Percentiles rank a stretch among this genome's conserved stretches.
Evolutionary conservation across 2,113 vertebrate genomes (phyloP).

Genomic region (Echinops telfairi): DNA sequence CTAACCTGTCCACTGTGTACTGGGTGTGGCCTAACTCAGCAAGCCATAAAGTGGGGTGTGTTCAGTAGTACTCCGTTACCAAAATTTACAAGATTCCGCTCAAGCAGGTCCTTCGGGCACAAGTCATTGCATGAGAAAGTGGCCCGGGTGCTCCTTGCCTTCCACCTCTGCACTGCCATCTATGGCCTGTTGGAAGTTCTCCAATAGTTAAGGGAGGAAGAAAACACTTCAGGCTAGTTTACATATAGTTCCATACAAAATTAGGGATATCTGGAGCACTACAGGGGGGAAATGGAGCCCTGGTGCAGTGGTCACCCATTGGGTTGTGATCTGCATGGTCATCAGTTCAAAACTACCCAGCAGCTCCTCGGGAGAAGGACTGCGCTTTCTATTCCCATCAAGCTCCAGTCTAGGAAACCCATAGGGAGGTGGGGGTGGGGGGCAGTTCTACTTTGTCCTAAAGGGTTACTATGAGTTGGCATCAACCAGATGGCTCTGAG

Average conservation of each 20-base stretch:
- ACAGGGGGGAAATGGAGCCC: background rate
- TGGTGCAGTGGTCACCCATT: too few relatives aligned
- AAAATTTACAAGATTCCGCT: background rate
- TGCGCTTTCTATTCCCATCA: too few relatives aligned
- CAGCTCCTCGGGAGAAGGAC: too few relatives aligned
- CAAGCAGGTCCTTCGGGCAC: background rate
- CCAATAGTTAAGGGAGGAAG: background rate
- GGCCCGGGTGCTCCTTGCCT: background rate
- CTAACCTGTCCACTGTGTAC: background rate
- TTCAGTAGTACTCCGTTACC: background rate
- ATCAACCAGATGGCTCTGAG: too few relatives aligned
- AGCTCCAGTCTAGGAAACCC: too few relatives aligned
- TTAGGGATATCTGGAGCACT: background rate
- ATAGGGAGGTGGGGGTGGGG: too few relatives aligned
- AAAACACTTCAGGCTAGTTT: background rate
- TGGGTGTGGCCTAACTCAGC: background rate
- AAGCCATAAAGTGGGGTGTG: background rate
- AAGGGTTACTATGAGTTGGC: too few relatives aligned
- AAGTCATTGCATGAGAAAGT: background rate
- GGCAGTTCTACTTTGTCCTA: too few relatives aligned
- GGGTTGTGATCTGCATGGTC: too few relatives aligned
- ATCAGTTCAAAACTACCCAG: too few relatives aligned
- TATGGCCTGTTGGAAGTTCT: background rate
- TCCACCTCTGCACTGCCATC: background rate
- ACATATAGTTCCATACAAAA: background rate